Evolutionary conservation across 1,140 invertebrate genomes (phyloP), one percentile per base, ranked within the genome.

Genomic region (Chironomus striatipennis): DNA sequence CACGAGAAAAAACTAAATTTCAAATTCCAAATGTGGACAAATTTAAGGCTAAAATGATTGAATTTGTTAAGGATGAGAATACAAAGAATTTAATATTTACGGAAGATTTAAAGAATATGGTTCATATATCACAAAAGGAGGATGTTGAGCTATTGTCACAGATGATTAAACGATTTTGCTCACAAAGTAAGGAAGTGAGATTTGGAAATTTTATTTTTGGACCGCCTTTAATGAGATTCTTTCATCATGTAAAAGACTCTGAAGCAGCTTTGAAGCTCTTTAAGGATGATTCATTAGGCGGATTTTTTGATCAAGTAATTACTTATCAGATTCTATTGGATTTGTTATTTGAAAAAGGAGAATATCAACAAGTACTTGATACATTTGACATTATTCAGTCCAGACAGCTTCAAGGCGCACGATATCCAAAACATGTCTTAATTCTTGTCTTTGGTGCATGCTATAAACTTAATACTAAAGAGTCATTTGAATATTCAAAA

Each of bases 161-260:
- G 76, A 92, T 93, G 90, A 81, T 92, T 65, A 84, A 86, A 80
- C 89, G 88, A 88, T 95, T 91, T 79, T 87, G 91, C 77, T 78
- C 81, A n/a, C 90, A 93, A 79, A 90, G 89, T 76, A 86, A 87
- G 74, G 86, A 90, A 76, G 78, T 90, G 43, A 83, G 91, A 75
- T 93, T 94, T 87, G 89, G 90, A 17, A 89, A 85, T 77, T 95
- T 89, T 83, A 80, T 89, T 9, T 95, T 95, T 88, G 93, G 93
- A 1, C 92, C 93, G 18, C 88, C 95, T 9, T 84, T 92, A 0
- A 93, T 96, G 92, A 84, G 93, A 77, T 86, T 92, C 82, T 90
- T 90, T 76, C 84, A 93, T 79, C 83, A 87, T 77, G 79, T 93
- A 7, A 88, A 93, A 79, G 86, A 90, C 79, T 88, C 90, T 20